A percentile compares a stretch with the other conserved stretches of the same genome.
Conservation (phyloP, 2,797 vertebrate genomes). For the Poecilia picta region DNA sequence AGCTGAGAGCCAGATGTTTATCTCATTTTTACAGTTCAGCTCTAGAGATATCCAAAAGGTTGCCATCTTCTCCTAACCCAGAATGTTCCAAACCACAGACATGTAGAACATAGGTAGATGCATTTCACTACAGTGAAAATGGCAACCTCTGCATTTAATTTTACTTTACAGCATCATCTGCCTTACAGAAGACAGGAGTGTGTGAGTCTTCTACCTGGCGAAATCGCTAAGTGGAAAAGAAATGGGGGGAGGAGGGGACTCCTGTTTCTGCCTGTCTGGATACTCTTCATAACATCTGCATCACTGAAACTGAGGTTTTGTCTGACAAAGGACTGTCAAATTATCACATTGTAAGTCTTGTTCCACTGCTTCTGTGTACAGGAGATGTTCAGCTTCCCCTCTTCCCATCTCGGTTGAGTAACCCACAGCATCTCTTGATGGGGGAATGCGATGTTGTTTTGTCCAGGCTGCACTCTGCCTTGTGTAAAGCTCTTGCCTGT, state of each 20-base stretch:
- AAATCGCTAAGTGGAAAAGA: neutral
- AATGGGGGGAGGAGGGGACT: neutral
- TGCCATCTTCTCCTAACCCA: neutral
- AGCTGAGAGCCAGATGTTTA: neutral
- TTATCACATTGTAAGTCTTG: neutral
- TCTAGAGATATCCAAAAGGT: neutral
- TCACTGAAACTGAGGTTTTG: neutral
- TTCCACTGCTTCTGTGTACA: slow-evolving; percentile 7
- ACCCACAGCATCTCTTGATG: slow-evolving; percentile 2
- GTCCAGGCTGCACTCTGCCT: neutral
- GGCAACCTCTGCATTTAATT: neutral
- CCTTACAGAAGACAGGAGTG: too few species aligned
- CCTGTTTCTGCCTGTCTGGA: neutral
- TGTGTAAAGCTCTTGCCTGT: slow-evolving; percentile 5
- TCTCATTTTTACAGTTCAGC: neutral
- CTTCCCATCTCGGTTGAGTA: slow-evolving; percentile 19
- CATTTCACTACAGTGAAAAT: neutral
- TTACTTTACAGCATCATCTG: neutral
- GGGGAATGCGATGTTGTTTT: neutral
- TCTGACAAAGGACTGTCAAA: neutral
- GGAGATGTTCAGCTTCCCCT: slow-evolving; percentile 27
- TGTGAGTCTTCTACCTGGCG: neutral
- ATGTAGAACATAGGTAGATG: neutral
- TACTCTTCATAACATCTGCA: neutral
- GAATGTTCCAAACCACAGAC: neutral